Evolutionary conservation across 2,888 invertebrate genomes (phyloP).

Genomic region (Ophraella communa): DNA sequence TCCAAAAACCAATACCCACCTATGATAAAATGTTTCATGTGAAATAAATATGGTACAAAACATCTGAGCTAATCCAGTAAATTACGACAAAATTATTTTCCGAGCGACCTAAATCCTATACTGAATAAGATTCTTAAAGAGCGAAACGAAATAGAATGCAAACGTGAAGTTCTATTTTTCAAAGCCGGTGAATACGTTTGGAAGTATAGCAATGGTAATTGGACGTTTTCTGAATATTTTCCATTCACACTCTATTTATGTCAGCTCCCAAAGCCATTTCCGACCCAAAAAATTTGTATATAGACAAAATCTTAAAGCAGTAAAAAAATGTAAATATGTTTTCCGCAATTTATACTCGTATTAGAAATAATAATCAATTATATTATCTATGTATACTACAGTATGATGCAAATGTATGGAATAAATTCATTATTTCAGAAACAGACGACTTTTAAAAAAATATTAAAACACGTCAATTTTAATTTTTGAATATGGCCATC

Average conservation of each 20-base stretch:
- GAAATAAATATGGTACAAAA: no score
- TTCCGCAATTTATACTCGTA: no score
- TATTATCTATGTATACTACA: no score
- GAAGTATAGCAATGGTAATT: constrained; percentile 16
- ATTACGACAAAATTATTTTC: neutral
- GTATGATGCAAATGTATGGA: no score
- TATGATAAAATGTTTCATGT: neutral
- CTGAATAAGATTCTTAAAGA: neutral
- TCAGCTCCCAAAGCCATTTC: neutral
- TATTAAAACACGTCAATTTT: no score
- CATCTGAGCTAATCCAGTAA: neutral
- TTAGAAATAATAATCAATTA: no score
- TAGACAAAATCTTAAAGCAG: no score
- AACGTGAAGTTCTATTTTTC: constrained; percentile 13
- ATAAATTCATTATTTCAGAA: no score
- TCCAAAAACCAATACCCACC: no score
- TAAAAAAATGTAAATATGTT: no score
- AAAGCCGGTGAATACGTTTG: constrained; percentile 14
- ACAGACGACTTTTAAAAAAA: no score
- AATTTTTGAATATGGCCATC: no score
- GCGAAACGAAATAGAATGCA: constrained; percentile 14
- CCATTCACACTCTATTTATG: constrained; percentile 1
- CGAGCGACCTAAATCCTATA: neutral
- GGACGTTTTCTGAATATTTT: constrained; percentile 17
- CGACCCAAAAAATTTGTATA: neutral